A percentile compares a stretch with the other conserved stretches of the same genome.
Evolutionary conservation across 2,888 invertebrate species (phyloP).

Genomic region (Girardia tigrina): DNA sequence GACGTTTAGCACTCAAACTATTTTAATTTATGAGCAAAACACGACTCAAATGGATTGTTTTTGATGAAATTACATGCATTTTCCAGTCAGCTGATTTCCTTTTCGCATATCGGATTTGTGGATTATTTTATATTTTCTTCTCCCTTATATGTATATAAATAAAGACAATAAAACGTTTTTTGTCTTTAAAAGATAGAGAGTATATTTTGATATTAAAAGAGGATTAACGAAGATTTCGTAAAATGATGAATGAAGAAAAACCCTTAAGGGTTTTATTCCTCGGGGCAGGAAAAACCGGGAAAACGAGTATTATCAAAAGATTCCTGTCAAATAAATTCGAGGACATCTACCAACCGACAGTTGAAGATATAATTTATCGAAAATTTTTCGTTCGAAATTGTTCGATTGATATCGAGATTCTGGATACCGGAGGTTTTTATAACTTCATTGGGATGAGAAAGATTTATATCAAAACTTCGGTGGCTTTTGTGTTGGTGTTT

Average conservation of each 20-base stretch:
- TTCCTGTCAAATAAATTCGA: constrained; percentile 35
- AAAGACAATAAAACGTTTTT: background rate
- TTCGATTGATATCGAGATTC: constrained; percentile 29
- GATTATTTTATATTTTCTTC: constrained; percentile 5
- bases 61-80: background rate
- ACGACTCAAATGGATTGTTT: too few species aligned
- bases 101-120: background rate
- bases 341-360: constrained; percentile 31
- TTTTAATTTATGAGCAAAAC: too few species aligned
- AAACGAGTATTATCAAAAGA: constrained; percentile 33
- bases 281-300: constrained; percentile 35
- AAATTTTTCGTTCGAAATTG: constrained; percentile 21
- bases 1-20: too few species aligned
- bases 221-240: background rate
- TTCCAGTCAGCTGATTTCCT: background rate
- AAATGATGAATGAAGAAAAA: constrained; percentile 16
- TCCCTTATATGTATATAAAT: background rate
- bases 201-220: background rate
- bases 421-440: constrained; percentile 35
- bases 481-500: constrained; percentile 34
- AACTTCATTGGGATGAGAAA: constrained; percentile 36
- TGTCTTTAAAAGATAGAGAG: background rate
- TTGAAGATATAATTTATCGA: constrained; percentile 30
- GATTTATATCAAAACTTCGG: constrained; percentile 33
- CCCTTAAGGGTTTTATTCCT: constrained; percentile 29